Percentiles rank a stretch among this genome's conserved stretches.
phyloP scores from a whole-genome alignment of 2,797 vertebrate species.

The Botia almorhae region DNA sequence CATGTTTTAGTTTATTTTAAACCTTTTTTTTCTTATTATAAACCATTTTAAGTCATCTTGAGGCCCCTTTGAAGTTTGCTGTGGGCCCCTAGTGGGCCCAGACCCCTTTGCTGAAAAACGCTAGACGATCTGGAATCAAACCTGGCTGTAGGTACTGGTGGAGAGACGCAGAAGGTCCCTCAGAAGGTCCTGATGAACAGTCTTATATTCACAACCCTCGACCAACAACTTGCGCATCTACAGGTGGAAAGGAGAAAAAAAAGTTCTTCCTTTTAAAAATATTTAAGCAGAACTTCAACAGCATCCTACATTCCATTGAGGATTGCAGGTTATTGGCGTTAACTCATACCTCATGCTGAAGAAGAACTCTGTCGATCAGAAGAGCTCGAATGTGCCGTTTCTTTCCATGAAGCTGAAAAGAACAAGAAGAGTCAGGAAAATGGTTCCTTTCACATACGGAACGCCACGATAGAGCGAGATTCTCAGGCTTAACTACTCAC shows the following conservation, averaged over 20 bases:
- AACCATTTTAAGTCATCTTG: too few species aligned
- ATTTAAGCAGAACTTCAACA: background rate
- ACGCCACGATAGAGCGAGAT: background rate
- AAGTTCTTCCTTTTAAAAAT: background rate
- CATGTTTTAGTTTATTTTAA: too few species aligned
- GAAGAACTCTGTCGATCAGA: constrained; percentile 92
- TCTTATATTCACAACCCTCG: constrained; percentile 93
- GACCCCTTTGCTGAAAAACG: too few species aligned
- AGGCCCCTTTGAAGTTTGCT: too few species aligned
- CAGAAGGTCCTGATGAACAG: constrained; percentile 90
- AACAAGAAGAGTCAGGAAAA: background rate
- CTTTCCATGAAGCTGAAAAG: constrained; percentile 88
- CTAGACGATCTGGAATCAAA: constrained; percentile 59
- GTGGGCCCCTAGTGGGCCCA: too few species aligned
- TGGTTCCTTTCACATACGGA: constrained; percentile 30
- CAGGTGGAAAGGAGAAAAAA: constrained; percentile 9
- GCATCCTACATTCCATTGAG: background rate
- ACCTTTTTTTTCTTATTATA: too few species aligned
- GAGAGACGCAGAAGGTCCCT: constrained; percentile 92
- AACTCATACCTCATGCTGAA: constrained; percentile 91
- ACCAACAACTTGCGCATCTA: constrained; percentile 93
- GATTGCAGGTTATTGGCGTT: background rate
- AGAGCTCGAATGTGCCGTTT: constrained; percentile 94
- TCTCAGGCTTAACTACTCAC: constrained; percentile 74
- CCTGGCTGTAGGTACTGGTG: constrained; percentile 96